Conservation (phyloP, 1,140 invertebrate species). For the Trissolcus basalis region DNA sequence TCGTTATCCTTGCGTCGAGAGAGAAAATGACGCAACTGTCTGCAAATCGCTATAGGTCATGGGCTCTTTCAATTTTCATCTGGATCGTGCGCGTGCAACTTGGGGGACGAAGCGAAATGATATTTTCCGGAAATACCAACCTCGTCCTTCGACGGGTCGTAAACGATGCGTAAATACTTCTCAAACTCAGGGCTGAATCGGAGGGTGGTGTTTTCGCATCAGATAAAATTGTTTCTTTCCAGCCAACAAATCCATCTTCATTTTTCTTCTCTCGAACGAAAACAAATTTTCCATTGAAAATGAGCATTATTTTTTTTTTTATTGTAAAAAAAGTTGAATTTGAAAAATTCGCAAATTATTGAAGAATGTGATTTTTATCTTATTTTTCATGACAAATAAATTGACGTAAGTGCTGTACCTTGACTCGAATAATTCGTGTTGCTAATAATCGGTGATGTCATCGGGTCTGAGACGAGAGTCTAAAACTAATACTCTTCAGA, state of each 20-base stretch:
- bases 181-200: background rate
- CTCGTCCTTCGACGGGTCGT: constrained; percentile 30
- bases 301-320: too few species aligned
- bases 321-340: too few species aligned
- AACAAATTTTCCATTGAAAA: too few species aligned
- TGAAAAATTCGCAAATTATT: too few species aligned
- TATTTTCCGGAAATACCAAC: constrained; percentile 56
- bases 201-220: background rate
- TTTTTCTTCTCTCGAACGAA: too few species aligned
- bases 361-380: constrained; percentile 1
- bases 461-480: constrained; percentile 33
- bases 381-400: constrained; percentile 44
- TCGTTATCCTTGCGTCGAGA: background rate
- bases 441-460: constrained; percentile 58
- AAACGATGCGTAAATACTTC: constrained; percentile 41
- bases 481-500: constrained; percentile 34
- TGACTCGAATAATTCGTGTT: constrained; percentile 55
- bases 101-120: constrained; percentile 30
- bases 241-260: background rate
- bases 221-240: background rate
- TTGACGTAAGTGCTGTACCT: constrained; percentile 43
- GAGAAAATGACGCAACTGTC: constrained; percentile 1
- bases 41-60: constrained; percentile 21
- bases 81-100: background rate
- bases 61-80: constrained; percentile 15